A percentile compares a stretch with the other conserved stretches of the same genome.
Evolutionary conservation across 2,797 vertebrate genomes (phyloP).

Genomic region (Rhinophrynus dorsalis): DNA sequence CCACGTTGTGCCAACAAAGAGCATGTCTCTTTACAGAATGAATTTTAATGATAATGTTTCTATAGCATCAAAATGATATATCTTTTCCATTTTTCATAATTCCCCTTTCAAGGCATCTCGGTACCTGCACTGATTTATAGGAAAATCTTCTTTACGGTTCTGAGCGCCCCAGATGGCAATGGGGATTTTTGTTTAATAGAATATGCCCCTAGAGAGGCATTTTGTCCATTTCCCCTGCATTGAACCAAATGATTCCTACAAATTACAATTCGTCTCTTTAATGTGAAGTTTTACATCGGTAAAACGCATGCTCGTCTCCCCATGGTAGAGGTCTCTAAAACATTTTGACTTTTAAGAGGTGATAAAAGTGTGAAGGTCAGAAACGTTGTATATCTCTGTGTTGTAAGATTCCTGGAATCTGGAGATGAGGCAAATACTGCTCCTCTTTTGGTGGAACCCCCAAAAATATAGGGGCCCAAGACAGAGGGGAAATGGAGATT

Average conservation of each 20-base stretch:
- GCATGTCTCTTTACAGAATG: too few species aligned
- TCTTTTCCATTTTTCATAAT: too few species aligned
- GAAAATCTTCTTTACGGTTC: neutral
- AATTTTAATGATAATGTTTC: too few species aligned
- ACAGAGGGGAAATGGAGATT: neutral
- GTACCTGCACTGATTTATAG: neutral
- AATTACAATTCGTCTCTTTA: neutral
- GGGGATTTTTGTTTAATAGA: neutral
- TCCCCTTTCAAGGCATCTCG: too few species aligned
- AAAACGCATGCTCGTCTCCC: neutral
- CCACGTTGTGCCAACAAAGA: too few species aligned
- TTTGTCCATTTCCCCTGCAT: neutral
- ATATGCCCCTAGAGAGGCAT: neutral
- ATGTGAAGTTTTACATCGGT: neutral
- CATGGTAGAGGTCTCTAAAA: slow-evolving; percentile 3
- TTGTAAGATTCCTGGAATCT: neutral
- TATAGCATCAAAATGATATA: too few species aligned
- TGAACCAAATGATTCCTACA: neutral
- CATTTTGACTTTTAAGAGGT: slow-evolving; percentile 12
- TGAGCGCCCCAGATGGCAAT: neutral
- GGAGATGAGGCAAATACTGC: neutral
- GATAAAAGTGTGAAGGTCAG: slow-evolving; percentile 5
- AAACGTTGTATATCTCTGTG: neutral
- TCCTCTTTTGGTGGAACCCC: neutral
- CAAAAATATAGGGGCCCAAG: neutral